Conservation (phyloP, 2,888 invertebrate genomes). For the Clistopyga incitator region DNA sequence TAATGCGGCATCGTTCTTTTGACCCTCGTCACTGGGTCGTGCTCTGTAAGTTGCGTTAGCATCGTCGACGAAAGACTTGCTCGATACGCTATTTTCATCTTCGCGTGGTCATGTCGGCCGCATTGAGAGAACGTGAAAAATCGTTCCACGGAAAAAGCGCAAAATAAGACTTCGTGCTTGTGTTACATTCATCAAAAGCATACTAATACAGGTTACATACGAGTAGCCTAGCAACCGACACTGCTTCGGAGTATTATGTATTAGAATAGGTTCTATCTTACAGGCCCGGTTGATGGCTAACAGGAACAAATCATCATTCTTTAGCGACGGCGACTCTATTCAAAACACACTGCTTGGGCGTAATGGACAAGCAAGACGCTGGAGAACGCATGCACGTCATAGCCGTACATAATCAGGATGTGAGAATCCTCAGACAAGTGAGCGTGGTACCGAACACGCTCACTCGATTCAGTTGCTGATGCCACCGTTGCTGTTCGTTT, state of each 20-base stretch:
- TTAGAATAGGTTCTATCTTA: slow-evolving; percentile 3
- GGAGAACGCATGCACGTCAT: slow-evolving; percentile 42
- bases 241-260: neutral
- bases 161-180: slow-evolving; percentile 36
- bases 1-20: slow-evolving; percentile 39
- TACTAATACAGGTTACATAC: too few species aligned
- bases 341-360: neutral
- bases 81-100: slow-evolving; percentile 38
- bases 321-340: slow-evolving; percentile 6
- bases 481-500: slow-evolving; percentile 46
- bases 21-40: slow-evolving; percentile 25
- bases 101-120: neutral
- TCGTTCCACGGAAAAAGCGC: slow-evolving; percentile 32
- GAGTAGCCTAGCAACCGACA: slow-evolving; percentile 2
- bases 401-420: slow-evolving; percentile 75
- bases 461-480: too few species aligned
- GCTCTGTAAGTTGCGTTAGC: slow-evolving; percentile 71
- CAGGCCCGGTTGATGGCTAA: neutral
- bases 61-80: slow-evolving; percentile 74
- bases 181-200: slow-evolving; percentile 47
- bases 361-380: slow-evolving; percentile 17
- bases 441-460: slow-evolving; percentile 9
- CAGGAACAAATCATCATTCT: slow-evolving; percentile 25
- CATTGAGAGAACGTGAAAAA: slow-evolving; percentile 41
- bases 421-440: slow-evolving; percentile 69